Evolutionary conservation across 2,888 invertebrate genomes (phyloP), one percentile per base, ranked within the genome.

Genomic region (Nomada flava): DNA sequence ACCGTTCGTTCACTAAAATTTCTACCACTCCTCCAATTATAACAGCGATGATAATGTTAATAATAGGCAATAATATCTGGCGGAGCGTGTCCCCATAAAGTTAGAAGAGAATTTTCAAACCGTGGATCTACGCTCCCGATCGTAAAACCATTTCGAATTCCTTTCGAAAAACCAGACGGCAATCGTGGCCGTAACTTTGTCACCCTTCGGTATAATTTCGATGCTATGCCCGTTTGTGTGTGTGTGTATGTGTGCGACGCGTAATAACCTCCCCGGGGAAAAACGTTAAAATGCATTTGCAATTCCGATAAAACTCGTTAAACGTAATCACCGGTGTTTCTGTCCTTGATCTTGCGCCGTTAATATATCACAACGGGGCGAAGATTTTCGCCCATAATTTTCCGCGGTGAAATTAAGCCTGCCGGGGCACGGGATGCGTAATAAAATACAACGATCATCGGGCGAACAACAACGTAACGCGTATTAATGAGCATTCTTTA

Each of bases 401-500:
- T 79, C 81, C 80, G 20, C 15, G 52, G 57, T 23, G 65, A 26
- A 44, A 50, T 63, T 72, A 42, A 68, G 18, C 55, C 15, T 18
- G 18, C 26, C 47, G n/a, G 55, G 44, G 63, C 36, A 29, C 65
- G 52, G 47, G 15, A 60, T 7, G 55, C 7, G 57, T 42, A 77
- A 70, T 77, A 85, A 80, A 85, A 75, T 72, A 57, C 67, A 50
- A 64, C 57, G 78, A 74, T 73, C 55, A 82, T 79, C 84, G 83
- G 36, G 26, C 70, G 77, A 74, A 71, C 77, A 78, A 75, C 81
- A 71, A 74, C 70, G 83, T 81, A 85, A 81, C 81, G 79, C 76
- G 79, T 83, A 81, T 85, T 86, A 86, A 86, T 79, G 83, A 86
- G 86, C 74, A 76, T 85, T 80, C 83, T 83, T 86, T 86, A 86